Evolutionary conservation across 2,797 vertebrate species (phyloP), one percentile per base, ranked within the genome.

Genomic region (Coilia nasus): DNA sequence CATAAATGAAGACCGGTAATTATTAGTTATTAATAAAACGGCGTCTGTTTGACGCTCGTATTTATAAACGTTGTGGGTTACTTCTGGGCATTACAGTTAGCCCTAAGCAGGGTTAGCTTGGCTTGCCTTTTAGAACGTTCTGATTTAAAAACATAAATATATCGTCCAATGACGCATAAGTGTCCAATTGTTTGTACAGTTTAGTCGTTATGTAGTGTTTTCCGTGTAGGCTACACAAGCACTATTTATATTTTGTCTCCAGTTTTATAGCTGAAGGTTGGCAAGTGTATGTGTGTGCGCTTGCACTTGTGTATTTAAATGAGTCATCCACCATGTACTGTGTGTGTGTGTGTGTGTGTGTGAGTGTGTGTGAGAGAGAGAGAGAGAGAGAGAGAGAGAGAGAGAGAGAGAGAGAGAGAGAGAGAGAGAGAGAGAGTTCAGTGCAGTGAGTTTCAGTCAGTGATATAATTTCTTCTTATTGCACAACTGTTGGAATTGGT

Each of bases 191-290:
- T 75, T 75, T 75, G 67, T 35, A 75, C 14, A 35, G 25, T 75
- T 75, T 41, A 31, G 67, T 50, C 54, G 50, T 83, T 83, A 75
- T 35, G 31, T 71, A 14, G 25, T 17, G 64, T 71, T 71, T 71
- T 31, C 64, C 64, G 28, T 71, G 64, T 15, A 71, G 64, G 64
- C 60, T 71, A 31, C 64, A 75, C 11, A 75, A 19, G 31, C 67
- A 35, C 67, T 41, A 75, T 75, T 75, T 75, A 75, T 75, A 35
- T 41, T 75, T 75, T 75, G 67, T 41, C 67, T 75, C 31, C 17
- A 75, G 67, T 75, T 75, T 35, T 75, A 75, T 75, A 19, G 67
- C 31, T 75, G 28, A 75, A 75, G 41, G 28, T 75, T 78, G 71
- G 71, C 35, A 44, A 17, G 71, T 78, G 71, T 78, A 0, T 78